Percentiles rank a stretch among this genome's conserved stretches.
phyloP scores from a whole-genome alignment of 2,797 vertebrate species.

The Sebastes vulpes region DNA sequence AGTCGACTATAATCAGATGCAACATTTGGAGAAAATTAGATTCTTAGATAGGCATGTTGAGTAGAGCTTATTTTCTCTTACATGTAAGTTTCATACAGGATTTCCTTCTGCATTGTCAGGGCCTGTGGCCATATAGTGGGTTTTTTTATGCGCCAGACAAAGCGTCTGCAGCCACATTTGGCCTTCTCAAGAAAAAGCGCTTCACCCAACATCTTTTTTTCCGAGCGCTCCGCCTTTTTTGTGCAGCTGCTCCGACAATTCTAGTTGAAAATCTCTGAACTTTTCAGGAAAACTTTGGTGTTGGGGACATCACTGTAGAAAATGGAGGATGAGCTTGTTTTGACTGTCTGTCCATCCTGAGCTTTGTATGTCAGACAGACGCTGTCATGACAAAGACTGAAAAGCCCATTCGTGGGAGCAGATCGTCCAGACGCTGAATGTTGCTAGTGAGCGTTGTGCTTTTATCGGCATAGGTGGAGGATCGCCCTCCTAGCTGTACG shows the following conservation, averaged over 20 bases:
- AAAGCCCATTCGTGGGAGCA: neutral
- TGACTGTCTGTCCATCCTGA: neutral
- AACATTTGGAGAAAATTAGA: neutral
- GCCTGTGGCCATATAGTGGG: rapidly evolving
- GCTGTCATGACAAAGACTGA: neutral
- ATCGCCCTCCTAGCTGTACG: neutral
- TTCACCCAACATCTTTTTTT: neutral
- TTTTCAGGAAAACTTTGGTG: neutral
- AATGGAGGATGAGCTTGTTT: neutral
- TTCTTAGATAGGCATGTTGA: too few relatives aligned
- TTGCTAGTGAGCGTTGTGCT: neutral
- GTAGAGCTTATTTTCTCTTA: neutral
- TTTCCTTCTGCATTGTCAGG: neutral
- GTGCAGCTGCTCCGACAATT: neutral
- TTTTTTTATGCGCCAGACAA: neutral
- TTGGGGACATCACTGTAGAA: neutral
- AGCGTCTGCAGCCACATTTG: too few relatives aligned
- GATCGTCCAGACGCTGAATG: neutral
- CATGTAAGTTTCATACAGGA: neutral
- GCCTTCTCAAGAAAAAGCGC: too few relatives aligned
- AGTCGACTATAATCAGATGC: neutral
- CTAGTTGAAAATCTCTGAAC: neutral
- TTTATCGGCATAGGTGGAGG: too few relatives aligned
- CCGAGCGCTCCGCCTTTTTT: neutral
- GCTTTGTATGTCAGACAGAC: neutral